phyloP scores from a whole-genome alignment of 2,888 invertebrate genomes.

The Sinhomidia bicolor region DNA sequence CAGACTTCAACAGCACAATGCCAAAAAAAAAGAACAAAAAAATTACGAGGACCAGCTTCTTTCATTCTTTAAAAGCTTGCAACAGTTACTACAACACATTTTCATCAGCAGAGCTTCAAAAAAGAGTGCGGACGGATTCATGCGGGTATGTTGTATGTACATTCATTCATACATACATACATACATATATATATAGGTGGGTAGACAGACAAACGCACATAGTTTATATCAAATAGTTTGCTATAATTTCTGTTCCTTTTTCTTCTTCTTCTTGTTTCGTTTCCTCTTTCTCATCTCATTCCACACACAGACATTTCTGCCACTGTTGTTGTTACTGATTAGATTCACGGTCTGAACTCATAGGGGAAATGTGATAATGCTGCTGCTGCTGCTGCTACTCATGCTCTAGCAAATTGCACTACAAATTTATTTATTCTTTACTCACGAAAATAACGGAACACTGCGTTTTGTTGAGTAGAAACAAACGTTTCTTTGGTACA shows the following conservation, averaged over 20 bases:
- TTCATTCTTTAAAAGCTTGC: too few relatives aligned
- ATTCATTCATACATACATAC: too few relatives aligned
- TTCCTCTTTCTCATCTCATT: not conserved
- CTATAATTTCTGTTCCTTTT: not conserved
- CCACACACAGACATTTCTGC: not conserved
- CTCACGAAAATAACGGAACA: conserved; percentile 5
- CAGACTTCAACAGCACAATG: not conserved
- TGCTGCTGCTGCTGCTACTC: too few relatives aligned
- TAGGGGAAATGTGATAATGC: conserved; percentile 30
- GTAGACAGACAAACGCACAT: too few relatives aligned
- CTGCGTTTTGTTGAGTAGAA: not conserved
- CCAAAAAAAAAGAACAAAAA: not conserved
- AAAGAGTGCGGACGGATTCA: too few relatives aligned
- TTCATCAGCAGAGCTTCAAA: too few relatives aligned
- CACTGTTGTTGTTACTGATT: not conserved
- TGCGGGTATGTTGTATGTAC: too few relatives aligned
- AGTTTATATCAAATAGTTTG: too few relatives aligned
- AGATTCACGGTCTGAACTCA: not conserved
- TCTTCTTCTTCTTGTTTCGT: not conserved
- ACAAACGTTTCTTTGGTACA: not conserved
- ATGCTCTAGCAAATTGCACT: conserved; percentile 17
- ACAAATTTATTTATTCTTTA: conserved; percentile 29
- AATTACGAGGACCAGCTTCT: too few relatives aligned
- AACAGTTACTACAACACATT: too few relatives aligned
- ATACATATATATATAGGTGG: too few relatives aligned